phyloP scores from a whole-genome alignment of 1,140 invertebrate genomes.

The Caenorhabditis brenneri region DNA sequence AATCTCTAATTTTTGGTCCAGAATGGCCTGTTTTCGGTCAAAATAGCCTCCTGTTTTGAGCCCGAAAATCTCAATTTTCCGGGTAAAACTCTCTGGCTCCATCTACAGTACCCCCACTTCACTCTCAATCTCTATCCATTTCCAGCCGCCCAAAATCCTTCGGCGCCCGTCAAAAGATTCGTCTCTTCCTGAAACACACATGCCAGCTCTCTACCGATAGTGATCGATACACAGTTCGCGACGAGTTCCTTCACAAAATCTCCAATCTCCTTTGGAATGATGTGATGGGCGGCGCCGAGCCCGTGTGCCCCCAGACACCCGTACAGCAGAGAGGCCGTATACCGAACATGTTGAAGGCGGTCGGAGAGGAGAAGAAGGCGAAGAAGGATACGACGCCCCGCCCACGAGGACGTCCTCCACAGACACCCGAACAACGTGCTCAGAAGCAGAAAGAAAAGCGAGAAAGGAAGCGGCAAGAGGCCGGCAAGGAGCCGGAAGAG shows the following conservation, averaged over 20 bases:
- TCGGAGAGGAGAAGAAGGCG: background rate
- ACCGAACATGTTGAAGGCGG: background rate
- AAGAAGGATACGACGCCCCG: background rate
- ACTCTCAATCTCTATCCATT: background rate
- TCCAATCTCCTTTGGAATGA: background rate
- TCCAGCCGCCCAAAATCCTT: constrained; percentile 35
- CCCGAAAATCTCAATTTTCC: no score
- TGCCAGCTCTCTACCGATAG: background rate
- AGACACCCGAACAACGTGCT: constrained; percentile 30
- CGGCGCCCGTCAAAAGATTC: constrained; percentile 15
- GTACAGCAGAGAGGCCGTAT: constrained; percentile 22
- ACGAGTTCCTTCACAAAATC: background rate
- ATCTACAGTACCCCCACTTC: no score
- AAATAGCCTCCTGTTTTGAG: no score
- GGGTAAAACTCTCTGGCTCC: no score
- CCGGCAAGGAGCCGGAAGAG: background rate
- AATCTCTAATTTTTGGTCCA: background rate
- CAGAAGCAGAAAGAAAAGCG: background rate
- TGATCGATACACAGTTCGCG: background rate
- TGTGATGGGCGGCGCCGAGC: constrained; percentile 45
- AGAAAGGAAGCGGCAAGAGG: background rate
- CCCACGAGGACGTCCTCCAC: background rate
- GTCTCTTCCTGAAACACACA: constrained; percentile 39
- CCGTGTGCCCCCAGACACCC: constrained; percentile 38
- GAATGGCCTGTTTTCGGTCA: no score